Evolutionary conservation across 2,113 vertebrate species (phyloP).

Genomic region (Erythrocercus mccallii): DNA sequence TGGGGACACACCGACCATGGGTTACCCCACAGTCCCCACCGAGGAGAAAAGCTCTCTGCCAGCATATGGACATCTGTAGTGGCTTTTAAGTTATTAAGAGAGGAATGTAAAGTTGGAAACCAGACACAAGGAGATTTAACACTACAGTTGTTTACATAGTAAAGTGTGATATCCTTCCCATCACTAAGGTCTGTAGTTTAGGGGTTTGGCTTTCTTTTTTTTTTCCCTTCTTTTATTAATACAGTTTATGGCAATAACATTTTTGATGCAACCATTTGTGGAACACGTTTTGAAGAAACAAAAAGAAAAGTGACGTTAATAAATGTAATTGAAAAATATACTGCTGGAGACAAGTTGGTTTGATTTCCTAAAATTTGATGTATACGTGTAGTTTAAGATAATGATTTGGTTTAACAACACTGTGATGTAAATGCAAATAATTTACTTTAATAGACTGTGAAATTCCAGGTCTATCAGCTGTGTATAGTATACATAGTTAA

Average conservation of each 20-base stretch:
- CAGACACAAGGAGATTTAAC: background rate
- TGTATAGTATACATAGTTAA: background rate
- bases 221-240: background rate
- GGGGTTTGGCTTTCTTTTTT: background rate
- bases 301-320: background rate
- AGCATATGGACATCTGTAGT: rapidly evolving
- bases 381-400: background rate
- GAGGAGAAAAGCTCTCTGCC: background rate
- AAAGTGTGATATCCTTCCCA: background rate
- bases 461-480: background rate
- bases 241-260: background rate
- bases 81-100: background rate
- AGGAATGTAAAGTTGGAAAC: background rate
- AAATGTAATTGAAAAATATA: background rate
- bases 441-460: background rate
- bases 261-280: background rate
- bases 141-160: background rate
- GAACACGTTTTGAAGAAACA: background rate
- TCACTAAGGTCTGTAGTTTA: background rate
- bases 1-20: rapidly evolving
- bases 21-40: background rate
- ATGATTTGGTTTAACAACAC: background rate
- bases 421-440: background rate
- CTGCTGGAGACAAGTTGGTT: background rate
- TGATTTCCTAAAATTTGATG: background rate